phyloP scores from a whole-genome alignment of 2,113 vertebrate genomes.

The Carlito syrichta region DNA sequence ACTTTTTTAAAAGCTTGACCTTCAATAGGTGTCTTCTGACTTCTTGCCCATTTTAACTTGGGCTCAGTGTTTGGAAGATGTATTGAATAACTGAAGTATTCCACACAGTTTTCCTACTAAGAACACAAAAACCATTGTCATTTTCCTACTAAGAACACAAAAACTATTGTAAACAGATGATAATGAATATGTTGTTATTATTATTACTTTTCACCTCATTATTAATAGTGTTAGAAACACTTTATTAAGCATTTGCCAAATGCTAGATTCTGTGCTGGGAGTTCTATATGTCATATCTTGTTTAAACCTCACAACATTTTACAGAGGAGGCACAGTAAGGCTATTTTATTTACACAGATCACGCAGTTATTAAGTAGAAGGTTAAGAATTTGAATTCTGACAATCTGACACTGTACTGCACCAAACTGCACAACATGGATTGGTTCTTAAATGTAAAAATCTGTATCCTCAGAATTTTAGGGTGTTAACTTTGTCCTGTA shows the following conservation, averaged over 20 bases:
- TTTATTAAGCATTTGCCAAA: neutral
- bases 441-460: neutral
- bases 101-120: neutral
- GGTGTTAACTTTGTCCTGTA: neutral
- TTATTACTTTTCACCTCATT: neutral
- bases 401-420: neutral
- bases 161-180: neutral
- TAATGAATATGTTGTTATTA: neutral
- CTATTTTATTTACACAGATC: neutral
- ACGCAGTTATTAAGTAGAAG: neutral
- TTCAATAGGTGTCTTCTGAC: neutral
- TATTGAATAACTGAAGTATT: neutral
- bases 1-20: neutral
- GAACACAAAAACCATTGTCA: neutral
- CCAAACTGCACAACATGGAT: neutral
- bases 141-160: constrained; percentile 1
- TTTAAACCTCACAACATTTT: neutral
- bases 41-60: neutral
- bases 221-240: neutral
- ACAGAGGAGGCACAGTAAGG: neutral
- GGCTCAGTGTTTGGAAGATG: neutral
- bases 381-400: neutral
- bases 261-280: neutral
- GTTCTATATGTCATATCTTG: neutral
- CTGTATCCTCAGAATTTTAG: neutral